These are phyloP conservation scores for Porites lobata DNA, from an alignment of 92 coral and sea anemone genomes.

Conservation along the genomic window DNA sequence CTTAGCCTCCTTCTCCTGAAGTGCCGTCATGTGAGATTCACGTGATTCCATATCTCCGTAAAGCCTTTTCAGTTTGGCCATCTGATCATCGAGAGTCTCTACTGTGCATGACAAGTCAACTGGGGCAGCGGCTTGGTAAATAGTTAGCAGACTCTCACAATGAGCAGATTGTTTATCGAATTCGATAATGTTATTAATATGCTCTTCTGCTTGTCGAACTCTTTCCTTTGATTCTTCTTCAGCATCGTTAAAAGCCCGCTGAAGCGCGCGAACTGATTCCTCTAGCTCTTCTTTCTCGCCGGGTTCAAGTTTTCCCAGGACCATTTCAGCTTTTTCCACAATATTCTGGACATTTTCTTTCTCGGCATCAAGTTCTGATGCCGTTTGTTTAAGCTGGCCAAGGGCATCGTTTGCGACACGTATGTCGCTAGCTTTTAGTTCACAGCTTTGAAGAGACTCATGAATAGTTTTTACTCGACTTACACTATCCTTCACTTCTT, in stretches of 20 bases:
- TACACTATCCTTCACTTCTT: slow-evolving; percentile 49
- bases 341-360: slow-evolving; percentile 55
- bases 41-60: slow-evolving; percentile 82
- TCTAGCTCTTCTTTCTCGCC: slow-evolving; percentile 58
- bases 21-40: slow-evolving; percentile 68
- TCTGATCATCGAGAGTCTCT: slow-evolving; percentile 81
- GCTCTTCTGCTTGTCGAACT: slow-evolving; percentile 58
- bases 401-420: slow-evolving; percentile 60
- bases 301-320: slow-evolving; percentile 39
- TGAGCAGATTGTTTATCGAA: slow-evolving; percentile 82
- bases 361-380: slow-evolving; percentile 65
- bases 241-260: slow-evolving; percentile 28
- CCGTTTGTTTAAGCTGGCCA: slow-evolving; percentile 59
- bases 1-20: slow-evolving; percentile 59
- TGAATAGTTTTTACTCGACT: slow-evolving; percentile 43
- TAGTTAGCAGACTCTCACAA: slow-evolving; percentile 82
- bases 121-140: slow-evolving; percentile 85
- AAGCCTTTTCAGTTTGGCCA: slow-evolving; percentile 76
- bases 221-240: slow-evolving; percentile 43
- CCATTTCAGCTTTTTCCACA: slow-evolving; percentile 38
- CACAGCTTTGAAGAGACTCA: slow-evolving; percentile 26
- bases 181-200: slow-evolving; percentile 66
- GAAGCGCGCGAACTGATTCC: slow-evolving; percentile 48
- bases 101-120: slow-evolving; percentile 68
- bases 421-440: slow-evolving; percentile 50